phyloP scores from a whole-genome alignment of 2,113 vertebrate genomes.

The Piaya cayana region DNA sequence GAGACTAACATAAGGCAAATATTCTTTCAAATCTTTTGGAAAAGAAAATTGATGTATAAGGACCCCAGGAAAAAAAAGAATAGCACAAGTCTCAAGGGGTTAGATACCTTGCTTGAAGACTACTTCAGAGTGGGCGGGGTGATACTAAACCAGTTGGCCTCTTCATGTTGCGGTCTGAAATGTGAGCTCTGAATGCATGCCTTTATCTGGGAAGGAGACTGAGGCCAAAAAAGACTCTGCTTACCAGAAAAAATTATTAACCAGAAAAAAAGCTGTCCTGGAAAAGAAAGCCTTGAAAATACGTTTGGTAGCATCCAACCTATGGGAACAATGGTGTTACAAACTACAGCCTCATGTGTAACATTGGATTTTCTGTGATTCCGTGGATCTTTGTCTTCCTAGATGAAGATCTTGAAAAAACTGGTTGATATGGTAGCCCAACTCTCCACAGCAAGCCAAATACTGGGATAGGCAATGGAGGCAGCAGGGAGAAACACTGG shows the following conservation, averaged over 20 bases:
- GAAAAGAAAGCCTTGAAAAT: not conserved
- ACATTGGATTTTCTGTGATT: not conserved
- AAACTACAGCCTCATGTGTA: not conserved
- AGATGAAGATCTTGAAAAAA: not conserved
- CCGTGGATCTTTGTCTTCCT: not conserved
- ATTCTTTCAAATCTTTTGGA: not conserved
- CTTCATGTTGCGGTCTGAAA: not conserved
- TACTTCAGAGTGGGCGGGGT: not conserved
- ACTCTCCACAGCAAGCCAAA: accelerated
- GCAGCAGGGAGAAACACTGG: accelerated
- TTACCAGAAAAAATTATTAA: not conserved
- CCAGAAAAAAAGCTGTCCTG: not conserved
- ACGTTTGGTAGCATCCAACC: not conserved
- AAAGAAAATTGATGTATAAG: not conserved
- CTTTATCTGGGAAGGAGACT: not conserved
- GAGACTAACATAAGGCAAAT: not conserved
- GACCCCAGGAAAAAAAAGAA: not conserved
- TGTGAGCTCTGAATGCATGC: accelerated
- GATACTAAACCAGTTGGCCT: not conserved
- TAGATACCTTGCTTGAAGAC: not conserved
- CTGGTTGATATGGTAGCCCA: not conserved
- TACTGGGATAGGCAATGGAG: not conserved
- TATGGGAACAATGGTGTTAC: not conserved
- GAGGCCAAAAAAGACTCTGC: not conserved
- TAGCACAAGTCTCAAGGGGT: accelerated